phyloP scores from a whole-genome alignment of 2,797 vertebrate genomes.

The Triplophysa bombifrons region DNA sequence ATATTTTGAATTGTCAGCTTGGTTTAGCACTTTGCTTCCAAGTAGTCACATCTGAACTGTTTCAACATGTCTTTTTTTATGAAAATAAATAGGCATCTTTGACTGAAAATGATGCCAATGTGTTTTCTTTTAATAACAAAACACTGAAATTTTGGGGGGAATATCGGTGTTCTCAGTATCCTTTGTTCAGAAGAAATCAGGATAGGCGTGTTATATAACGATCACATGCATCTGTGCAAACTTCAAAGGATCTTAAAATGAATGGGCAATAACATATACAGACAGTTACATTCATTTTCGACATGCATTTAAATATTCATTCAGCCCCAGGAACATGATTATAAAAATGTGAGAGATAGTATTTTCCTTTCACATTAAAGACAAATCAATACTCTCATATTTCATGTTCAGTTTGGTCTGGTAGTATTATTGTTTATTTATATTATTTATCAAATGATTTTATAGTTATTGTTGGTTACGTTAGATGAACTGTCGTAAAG shows the following conservation, averaged over 20 bases:
- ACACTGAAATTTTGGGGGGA: not conserved
- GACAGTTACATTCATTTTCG: slow-evolving; percentile 10
- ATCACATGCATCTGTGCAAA: slow-evolving; percentile 44
- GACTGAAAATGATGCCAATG: slow-evolving; percentile 68
- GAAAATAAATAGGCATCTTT: slow-evolving; percentile 83
- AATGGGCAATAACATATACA: slow-evolving; percentile 54
- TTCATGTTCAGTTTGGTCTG: no score
- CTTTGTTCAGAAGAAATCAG: not conserved
- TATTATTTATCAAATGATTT: no score
- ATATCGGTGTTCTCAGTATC: slow-evolving; percentile 4
- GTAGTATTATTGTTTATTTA: no score
- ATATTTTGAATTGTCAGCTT: slow-evolving; percentile 80
- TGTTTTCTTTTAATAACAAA: slow-evolving; percentile 7
- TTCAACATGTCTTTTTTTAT: slow-evolving; percentile 77
- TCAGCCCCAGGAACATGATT: slow-evolving; percentile 41
- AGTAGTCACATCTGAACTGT: slow-evolving; percentile 80
- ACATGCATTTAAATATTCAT: slow-evolving; percentile 10
- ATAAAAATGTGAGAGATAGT: slow-evolving; percentile 28
- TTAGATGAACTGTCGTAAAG: not conserved
- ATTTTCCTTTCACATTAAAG: no score
- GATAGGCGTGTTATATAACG: slow-evolving; percentile 2
- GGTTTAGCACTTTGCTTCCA: slow-evolving; percentile 80
- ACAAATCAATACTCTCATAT: no score
- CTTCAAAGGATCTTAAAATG: slow-evolving; percentile 56
- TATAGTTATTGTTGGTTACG: no score